A percentile compares a stretch with the other conserved stretches of the same genome.
phyloP scores from a whole-genome alignment of 2,797 vertebrate species.

The Kryptopterus vitreolus region DNA sequence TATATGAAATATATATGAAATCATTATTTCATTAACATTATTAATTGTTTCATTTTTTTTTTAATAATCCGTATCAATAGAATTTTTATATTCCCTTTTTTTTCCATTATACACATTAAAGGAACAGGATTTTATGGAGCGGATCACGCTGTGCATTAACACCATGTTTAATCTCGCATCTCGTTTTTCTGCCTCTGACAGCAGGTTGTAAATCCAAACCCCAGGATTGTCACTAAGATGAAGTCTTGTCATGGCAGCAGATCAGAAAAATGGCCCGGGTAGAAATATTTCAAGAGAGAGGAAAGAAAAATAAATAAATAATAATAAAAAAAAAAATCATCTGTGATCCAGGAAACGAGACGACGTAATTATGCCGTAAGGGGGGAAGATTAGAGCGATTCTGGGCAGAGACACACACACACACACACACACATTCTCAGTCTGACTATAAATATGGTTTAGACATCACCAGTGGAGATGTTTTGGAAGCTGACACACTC shows the following conservation, averaged over 20 bases:
- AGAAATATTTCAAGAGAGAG: conserved; percentile 1
- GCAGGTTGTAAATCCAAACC: background rate
- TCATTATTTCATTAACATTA: too few relatives aligned
- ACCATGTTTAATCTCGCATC: background rate
- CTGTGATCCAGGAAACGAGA: conserved; percentile 9
- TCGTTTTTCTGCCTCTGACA: background rate
- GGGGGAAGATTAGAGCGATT: conserved; percentile 59
- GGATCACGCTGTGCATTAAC: background rate
- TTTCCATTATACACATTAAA: too few relatives aligned
- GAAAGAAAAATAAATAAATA: too few relatives aligned
- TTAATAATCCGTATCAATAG: too few relatives aligned
- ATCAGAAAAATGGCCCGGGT: background rate
- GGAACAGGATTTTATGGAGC: background rate
- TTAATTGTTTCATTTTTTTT: too few relatives aligned
- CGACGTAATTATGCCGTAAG: conserved; percentile 11
- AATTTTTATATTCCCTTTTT: too few relatives aligned
- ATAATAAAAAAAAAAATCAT: conserved; percentile 1
- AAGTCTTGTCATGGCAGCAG: background rate
- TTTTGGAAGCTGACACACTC: background rate
- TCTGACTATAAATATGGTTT: conserved; percentile 63
- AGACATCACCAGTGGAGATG: conserved; percentile 1
- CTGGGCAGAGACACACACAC: too few relatives aligned
- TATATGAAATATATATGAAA: too few relatives aligned
- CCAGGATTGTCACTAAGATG: background rate
- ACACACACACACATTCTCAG: conserved; percentile 54